A percentile compares a stretch with the other conserved stretches of the same genome.
Conservation (phyloP, 2,888 invertebrate genomes). For the Torymus texanus region DNA sequence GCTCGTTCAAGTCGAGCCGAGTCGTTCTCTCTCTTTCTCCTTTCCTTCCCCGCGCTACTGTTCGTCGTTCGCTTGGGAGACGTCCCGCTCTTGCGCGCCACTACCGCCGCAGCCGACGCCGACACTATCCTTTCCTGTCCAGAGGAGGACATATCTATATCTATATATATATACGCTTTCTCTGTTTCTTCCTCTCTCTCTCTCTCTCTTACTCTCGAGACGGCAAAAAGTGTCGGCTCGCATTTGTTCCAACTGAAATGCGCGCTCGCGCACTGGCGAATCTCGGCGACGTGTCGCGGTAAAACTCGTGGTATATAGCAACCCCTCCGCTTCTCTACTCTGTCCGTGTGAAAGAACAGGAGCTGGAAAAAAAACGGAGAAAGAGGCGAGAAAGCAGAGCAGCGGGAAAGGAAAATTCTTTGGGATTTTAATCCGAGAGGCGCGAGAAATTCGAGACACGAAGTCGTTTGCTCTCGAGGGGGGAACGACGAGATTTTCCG, state of each 20-base stretch:
- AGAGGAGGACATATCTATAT: too few species aligned
- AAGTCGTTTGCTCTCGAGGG: neutral
- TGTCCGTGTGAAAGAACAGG: neutral
- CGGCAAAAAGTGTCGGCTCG: conserved; percentile 47
- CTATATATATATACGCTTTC: neutral
- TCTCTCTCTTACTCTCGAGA: neutral
- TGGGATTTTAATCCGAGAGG: neutral
- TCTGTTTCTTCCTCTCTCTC: conserved; percentile 3
- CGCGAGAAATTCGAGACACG: conserved; percentile 16
- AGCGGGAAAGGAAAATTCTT: too few species aligned
- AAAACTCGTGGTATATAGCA: conserved; percentile 6
- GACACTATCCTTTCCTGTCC: conserved; percentile 34
- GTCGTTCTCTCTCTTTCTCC: conserved; percentile 17
- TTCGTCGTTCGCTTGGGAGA: too few species aligned
- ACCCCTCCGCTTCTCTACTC: neutral
- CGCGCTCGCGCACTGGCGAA: conserved; percentile 13
- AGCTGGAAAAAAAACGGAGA: neutral
- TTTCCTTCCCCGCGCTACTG: neutral
- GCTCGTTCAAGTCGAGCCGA: conserved; percentile 6
- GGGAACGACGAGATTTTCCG: neutral
- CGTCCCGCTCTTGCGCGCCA: too few species aligned
- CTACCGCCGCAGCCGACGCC: neutral
- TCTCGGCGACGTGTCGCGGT: conserved; percentile 48
- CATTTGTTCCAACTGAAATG: conserved; percentile 51
- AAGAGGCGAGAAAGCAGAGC: too few species aligned